These are phyloP conservation scores for Heliconius nattereri DNA, from an alignment of 1,140 invertebrate genomes.

Conservation along the genomic window DNA sequence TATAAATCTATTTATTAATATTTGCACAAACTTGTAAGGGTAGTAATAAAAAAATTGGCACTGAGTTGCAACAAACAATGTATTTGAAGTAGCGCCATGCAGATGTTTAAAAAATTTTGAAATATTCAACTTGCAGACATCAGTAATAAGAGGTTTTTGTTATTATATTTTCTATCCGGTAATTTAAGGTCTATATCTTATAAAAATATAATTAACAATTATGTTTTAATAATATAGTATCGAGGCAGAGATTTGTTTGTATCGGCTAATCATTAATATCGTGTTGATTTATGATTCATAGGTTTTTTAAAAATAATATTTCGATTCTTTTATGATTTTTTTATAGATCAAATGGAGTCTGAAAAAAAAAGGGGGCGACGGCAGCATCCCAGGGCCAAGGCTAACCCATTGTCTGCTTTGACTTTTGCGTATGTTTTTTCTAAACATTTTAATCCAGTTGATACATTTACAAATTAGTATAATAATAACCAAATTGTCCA, in stretches of 20 bases:
- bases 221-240: neutral
- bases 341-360: slow-evolving; percentile 49
- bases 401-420: slow-evolving; percentile 79
- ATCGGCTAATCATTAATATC: neutral
- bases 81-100: slow-evolving; percentile 36
- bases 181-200: neutral
- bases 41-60: slow-evolving; percentile 42
- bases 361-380: slow-evolving; percentile 63
- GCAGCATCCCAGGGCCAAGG: slow-evolving; percentile 78
- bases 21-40: slow-evolving; percentile 29
- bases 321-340: neutral
- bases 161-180: neutral
- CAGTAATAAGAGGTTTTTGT: neutral
- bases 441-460: slow-evolving; percentile 4
- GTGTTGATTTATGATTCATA: neutral
- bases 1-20: neutral
- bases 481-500: neutral
- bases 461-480: neutral
- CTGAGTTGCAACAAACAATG: slow-evolving; percentile 20
- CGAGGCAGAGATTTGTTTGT: neutral
- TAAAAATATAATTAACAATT: neutral
- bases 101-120: slow-evolving; percentile 25
- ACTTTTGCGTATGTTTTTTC: slow-evolving; percentile 79
- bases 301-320: neutral
- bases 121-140: neutral